phyloP scores from a whole-genome alignment of 64 coral and sea anemone species.

The Dendrophyllia cribrosa region DNA sequence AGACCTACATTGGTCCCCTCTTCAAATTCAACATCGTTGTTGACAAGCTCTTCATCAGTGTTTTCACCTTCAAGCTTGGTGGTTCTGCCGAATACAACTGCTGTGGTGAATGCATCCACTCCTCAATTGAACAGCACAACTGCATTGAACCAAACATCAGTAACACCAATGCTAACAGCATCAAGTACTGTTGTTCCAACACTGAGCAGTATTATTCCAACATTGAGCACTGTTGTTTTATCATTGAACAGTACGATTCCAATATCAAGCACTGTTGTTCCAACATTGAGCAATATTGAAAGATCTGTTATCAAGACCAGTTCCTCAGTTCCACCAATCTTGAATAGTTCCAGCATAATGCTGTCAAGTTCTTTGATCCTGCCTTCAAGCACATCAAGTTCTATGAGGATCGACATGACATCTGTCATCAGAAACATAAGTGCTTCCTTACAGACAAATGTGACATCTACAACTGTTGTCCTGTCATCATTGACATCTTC shows the following conservation, averaged over 20 bases:
- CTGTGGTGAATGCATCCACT: background rate
- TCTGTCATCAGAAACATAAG: conserved; percentile 3
- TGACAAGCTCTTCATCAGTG: background rate
- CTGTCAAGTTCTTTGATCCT: background rate
- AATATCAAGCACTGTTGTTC: background rate
- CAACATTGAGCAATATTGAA: background rate
- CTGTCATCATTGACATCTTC: conserved; percentile 26
- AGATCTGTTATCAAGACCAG: background rate
- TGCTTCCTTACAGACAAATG: background rate
- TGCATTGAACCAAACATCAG: background rate
- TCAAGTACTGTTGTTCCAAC: background rate
- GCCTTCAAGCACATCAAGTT: background rate
- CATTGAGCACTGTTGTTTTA: background rate
- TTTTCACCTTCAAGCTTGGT: background rate
- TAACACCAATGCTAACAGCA: background rate
- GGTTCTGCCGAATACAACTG: background rate
- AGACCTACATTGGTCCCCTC: background rate
- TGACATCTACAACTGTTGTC: background rate
- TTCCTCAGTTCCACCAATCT: background rate
- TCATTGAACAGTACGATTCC: background rate
- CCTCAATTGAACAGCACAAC: background rate
- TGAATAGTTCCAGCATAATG: background rate
- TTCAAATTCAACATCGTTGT: background rate
- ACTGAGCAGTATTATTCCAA: background rate
- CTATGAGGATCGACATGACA: background rate